Base-by-base conservation (phyloP, 1,140 invertebrate species). In the Cheumatopsyche charites region DNA sequence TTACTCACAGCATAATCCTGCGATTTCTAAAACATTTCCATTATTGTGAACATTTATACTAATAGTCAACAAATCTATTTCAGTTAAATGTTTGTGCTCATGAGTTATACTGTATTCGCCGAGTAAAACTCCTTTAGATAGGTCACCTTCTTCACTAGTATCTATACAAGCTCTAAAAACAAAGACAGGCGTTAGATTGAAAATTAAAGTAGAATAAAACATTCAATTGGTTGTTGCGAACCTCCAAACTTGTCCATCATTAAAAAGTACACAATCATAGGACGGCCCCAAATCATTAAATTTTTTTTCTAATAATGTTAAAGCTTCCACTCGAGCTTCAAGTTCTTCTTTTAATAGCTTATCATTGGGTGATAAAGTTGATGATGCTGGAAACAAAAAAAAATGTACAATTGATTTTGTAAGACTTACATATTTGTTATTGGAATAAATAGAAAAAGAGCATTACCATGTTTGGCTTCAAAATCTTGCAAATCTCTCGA, bases 1-100 rank as follows among this genome's bases (percentile, higher is more conserved):
- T 3, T 9, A 90, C 91, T 91, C 88, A 95, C 96, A 96, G 79
- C 94, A 93, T 87, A 96, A 91, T 72, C 92, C 91, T 71, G 97
- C 95, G 71, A 99, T 91, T 87, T 99, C 96, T 49, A 99, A 83
- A 0, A 92, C 86, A 79, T 98, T 92, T 66, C 97, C 97, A 58
- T 95, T 89, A 78, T 97, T 91, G 79, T 98, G 90, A 45, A 99
- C 91, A 83, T 98, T 98, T 15, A 99, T 90, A 74, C 91, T 92
- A 81, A 96, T 90, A 66, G 94, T 98, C 77, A 98, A 84, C 79
- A 93, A 91, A 82, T 98, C 93, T 71, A 87, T 79, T 12, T 88
- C 80, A 25, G 92, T 91, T 0, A 98, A 82, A 65, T 90, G 88
- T 15, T 87, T 87, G 83, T 90, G 96, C 77, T 98, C 89, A 75